Percentiles rank a stretch among this genome's conserved stretches.
These are phyloP conservation scores for Siderastrea siderea DNA, from an alignment of 92 coral and sea anemone genomes.

Conservation along the genomic window DNA sequence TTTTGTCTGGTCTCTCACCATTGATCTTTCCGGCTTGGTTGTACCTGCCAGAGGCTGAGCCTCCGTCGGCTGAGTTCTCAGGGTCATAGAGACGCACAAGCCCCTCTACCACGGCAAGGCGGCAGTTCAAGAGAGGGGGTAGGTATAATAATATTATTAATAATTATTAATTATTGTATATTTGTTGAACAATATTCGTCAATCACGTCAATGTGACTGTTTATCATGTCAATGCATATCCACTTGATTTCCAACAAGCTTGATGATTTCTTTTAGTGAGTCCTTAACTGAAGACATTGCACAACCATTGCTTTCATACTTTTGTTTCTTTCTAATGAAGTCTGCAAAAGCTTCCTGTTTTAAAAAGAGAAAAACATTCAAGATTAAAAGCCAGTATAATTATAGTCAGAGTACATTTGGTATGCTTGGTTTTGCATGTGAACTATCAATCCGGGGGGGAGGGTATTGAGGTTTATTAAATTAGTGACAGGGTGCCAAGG, in stretches of 20 bases:
- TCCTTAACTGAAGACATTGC: neutral
- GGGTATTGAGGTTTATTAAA: no score
- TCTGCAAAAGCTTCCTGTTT: neutral
- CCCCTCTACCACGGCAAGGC: slow-evolving; percentile 49
- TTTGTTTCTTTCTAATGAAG: neutral
- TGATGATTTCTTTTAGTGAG: neutral
- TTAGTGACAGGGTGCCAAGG: no score
- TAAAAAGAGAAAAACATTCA: neutral
- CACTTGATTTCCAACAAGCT: neutral
- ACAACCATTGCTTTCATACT: neutral
- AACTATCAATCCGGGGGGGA: no score
- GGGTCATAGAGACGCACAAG: slow-evolving; percentile 44
- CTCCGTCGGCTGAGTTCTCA: slow-evolving; percentile 46
- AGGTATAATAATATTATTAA: no score
- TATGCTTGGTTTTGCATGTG: no score
- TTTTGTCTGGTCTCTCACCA: slow-evolving; percentile 46
- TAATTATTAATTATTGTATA: no score
- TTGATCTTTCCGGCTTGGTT: slow-evolving; percentile 46
- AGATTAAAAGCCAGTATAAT: no score
- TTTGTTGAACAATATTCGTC: neutral
- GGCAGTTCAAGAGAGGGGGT: slow-evolving; percentile 33
- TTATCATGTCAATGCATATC: neutral
- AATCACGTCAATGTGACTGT: neutral
- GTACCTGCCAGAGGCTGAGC: slow-evolving; percentile 30
- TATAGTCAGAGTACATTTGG: neutral